Base-by-base conservation (phyloP, 35 echinoderm and acorn worm species). In the Patiria miniata region DNA sequence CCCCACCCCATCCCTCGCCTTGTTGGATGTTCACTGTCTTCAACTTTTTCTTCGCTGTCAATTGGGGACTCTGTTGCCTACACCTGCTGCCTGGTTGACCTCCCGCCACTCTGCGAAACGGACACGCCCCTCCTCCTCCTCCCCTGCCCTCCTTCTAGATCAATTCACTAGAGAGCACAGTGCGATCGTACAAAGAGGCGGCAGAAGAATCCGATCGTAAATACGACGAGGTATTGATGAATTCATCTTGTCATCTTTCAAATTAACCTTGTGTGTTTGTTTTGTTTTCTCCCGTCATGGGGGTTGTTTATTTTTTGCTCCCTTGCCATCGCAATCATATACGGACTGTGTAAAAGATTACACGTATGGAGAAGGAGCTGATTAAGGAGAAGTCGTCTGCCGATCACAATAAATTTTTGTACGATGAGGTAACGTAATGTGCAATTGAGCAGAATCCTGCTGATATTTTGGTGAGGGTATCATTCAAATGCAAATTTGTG, bases 391-490 rank as follows among this genome's bases (percentile, higher is more conserved):
- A 73, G 26, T 14, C 23, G 3, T 18, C 65, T 26, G 65, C 0
- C 8, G 65, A 73, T 30, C 65, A 73, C 26, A 32, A 32, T 73
- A 34, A 73, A 73, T 73, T 73, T 73, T 34, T 32, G 65, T 73
- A 73, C 65, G 34, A 73, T 8, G 65, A 73, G 65, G 65, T 73
- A 73, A 73, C 23, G 65, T 32, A 73, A 73, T 73, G 42, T 47
- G 42, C 42, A 47, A 47, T n/a, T n/a, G n/a, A n/a, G n/a, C 42
- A 47, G 42, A 47, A 6, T 47, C 42, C 4, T 4, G 42, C 42
- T 47, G 42, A 47, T 47, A 47, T 47, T 47, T 47, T 47, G 42
- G 42, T 47, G 12, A 4, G 42, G 42, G 12, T 47, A 47, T 47
- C 42, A 47, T 47, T 47, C 42, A 12, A 12, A 47, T 47, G 42